phyloP scores from a whole-genome alignment of 2,113 vertebrate genomes.

The Sylvia atricapilla region DNA sequence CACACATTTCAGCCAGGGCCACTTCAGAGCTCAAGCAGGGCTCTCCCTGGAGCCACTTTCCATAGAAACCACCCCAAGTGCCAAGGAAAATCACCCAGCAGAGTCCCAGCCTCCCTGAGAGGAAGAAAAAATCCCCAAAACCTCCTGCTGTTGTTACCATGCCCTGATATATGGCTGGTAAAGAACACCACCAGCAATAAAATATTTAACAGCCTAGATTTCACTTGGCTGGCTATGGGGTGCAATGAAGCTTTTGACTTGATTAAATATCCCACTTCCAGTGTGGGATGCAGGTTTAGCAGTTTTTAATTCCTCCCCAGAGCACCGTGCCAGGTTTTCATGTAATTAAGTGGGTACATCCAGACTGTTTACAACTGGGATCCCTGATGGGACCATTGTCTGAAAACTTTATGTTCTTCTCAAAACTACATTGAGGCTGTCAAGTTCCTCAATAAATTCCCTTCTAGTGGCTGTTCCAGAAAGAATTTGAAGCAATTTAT shows the following conservation, averaged over 20 bases:
- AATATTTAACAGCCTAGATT: slow-evolving; percentile 35
- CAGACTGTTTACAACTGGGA: slow-evolving; percentile 22
- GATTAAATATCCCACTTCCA: slow-evolving; percentile 45
- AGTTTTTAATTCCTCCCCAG: slow-evolving; percentile 36
- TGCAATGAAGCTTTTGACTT: slow-evolving; percentile 32
- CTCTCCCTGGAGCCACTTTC: not conserved
- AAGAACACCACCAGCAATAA: slow-evolving; percentile 21
- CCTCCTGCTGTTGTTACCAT: not conserved
- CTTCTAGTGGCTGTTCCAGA: not conserved
- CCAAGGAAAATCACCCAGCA: not conserved
- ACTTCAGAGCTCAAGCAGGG: not conserved
- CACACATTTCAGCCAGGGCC: not conserved
- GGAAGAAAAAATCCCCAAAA: not conserved
- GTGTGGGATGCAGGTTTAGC: slow-evolving; percentile 9
- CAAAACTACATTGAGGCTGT: not conserved
- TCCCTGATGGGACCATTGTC: slow-evolving; percentile 8
- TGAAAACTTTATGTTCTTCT: slow-evolving; percentile 37
- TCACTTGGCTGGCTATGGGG: not conserved
- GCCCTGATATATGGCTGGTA: not conserved
- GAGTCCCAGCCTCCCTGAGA: not conserved
- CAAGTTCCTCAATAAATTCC: not conserved
- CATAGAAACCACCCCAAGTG: not conserved
- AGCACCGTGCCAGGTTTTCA: slow-evolving; percentile 24
- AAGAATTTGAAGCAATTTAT: not conserved
- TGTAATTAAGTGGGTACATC: slow-evolving; percentile 48